Evolutionary conservation across 2,113 vertebrate genomes (phyloP).

Genomic region (Rhinichthys klamathensis): DNA sequence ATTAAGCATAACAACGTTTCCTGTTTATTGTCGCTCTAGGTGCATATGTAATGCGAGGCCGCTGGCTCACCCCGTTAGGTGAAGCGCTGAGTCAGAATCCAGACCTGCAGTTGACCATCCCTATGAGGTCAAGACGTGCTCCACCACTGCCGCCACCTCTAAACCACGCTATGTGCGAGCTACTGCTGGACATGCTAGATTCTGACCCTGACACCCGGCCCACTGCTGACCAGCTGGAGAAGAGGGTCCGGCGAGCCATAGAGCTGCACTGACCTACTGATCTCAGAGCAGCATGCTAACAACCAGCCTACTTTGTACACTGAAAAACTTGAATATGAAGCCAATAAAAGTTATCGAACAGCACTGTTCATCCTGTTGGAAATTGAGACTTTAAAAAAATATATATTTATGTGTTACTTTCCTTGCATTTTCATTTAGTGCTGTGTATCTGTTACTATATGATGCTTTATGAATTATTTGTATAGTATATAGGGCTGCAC

Average conservation of each 20-base stretch:
- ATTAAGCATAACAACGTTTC: not conserved
- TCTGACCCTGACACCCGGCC: conserved; percentile 90
- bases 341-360: not conserved
- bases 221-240: conserved; percentile 88
- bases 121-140: conserved; percentile 88
- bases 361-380: not conserved
- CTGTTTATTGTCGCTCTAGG: conserved; percentile 59
- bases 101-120: conserved; percentile 92
- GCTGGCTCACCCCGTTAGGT: conserved; percentile 90
- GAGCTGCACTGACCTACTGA: conserved; percentile 58
- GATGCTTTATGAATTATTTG: not conserved
- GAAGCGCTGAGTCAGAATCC: conserved; percentile 94
- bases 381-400: not conserved
- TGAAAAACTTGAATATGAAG: not conserved
- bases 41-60: conserved; percentile 86
- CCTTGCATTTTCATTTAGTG: not conserved
- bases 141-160: conserved; percentile 77
- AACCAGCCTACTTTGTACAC: not conserved
- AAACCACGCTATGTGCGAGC: conserved; percentile 82
- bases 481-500: not conserved
- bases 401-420: no score
- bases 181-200: conserved; percentile 94
- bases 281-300: not conserved
- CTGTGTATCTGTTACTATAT: not conserved
- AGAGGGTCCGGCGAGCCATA: conserved; percentile 83